Evolutionary conservation across 2,888 invertebrate genomes (phyloP), one percentile per base, ranked within the genome.

Genomic region (Ectemnius continuus): DNA sequence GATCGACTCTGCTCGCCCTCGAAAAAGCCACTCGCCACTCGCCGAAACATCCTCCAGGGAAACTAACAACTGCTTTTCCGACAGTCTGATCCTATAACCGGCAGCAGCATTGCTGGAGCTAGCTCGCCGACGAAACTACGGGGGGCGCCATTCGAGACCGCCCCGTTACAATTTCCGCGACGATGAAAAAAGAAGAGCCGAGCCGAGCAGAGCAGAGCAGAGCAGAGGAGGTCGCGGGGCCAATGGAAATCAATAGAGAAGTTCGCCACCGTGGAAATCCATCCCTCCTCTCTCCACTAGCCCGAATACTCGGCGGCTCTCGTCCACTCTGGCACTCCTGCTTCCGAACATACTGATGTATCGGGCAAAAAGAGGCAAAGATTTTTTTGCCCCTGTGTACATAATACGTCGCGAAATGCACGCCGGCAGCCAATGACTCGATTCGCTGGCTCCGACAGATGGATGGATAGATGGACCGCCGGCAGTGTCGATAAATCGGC

Each of bases 181-280:
- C 61, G 60, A 23, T 57, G 61, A 52, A 63, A 56, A 61, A 60
- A 60, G 67, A 64, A 65, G 11, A 52, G 52, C 3, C 6, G 52
- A 16, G 52, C 52, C 1, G 14, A n/a, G n/a, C n/a, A n/a, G n/a
- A n/a, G 52, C 3, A 52, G 52, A 16, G 52, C 52, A 13, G 14
- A n/a, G n/a, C n/a, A n/a, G n/a, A n/a, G n/a, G n/a, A 5, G 52
- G n/a, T 14, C 61, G 46, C 57, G 68, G 36, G 64, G 62, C 26
- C 65, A 72, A 62, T 48, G 65, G 68, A 80, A 85, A 83, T 85
- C 83, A 67, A 85, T 85, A 77, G 75, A 81, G 70, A 36, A 36
- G 36, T 36, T 36, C 11, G 52, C 52, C 52, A 75, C 69, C 47
- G 36, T 36, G 36, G 11, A 36, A 36, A 36, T 36, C 36, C 14